Evolutionary conservation across 2,113 vertebrate species (phyloP), one percentile per base, ranked within the genome.

Genomic region (Hippocampus comes): DNA sequence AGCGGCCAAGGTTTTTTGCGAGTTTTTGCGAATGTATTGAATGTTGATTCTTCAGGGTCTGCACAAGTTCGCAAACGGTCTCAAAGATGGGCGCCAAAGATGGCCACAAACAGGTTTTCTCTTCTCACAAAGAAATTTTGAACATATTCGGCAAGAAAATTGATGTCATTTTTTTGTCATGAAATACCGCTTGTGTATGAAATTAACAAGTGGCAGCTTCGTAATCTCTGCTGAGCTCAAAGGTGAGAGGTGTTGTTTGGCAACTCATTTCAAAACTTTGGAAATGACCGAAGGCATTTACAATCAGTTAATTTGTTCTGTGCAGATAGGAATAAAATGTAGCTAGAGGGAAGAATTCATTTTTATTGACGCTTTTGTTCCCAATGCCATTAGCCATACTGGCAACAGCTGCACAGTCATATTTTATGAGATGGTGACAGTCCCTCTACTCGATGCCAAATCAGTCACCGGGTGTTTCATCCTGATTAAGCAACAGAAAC

Each of bases 301-400:
- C 59, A 30, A 60, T 34, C 34, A 38, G 42, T 64, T 23, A 42
- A 64, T 64, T 64, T 64, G 38, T 60, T 60, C 30, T 21, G 63
- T 25, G 41, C 21, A 15, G 46, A 65, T 65, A 14, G 63, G n/a
- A 65, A 65, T 15, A 43, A 43, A 49, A 65, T 23, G 20, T 65
- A 3, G 41, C 38, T 65, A 3, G 21, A 20, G 38, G 61, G 5
- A 65, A 21, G 34, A 42, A 46, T 23, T 0, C 2, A 21, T 65
- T 65, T 43, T 65, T 43, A 43, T 43, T 60, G 57, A 60, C 17
- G 57, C 25, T 60, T 15, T 60, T 30, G 12, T 27, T 10, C 27
- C 6, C 15, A 23, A 23, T 60, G 41, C n/a, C 11, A 25, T 65
- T 43, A 65, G 21, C n/a, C 34, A 12, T 38, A n/a, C 38, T 20